Evolutionary conservation across 2,888 invertebrate genomes (phyloP), one percentile per base, ranked within the genome.

Genomic region (Punctoribates punctum): DNA sequence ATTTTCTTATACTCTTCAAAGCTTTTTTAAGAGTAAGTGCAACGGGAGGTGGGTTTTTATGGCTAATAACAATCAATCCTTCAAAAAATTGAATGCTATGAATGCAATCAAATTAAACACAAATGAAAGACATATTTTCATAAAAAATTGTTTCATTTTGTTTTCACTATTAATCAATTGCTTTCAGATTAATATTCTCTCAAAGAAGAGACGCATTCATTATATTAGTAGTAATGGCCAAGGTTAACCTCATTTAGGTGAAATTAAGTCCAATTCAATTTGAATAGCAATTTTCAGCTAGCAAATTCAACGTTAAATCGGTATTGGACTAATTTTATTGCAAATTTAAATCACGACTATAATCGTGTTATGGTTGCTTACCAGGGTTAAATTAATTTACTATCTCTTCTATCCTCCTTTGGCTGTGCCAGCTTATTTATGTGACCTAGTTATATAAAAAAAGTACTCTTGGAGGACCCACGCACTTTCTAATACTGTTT

Each of bases 381-480:
- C 34, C 34, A 34, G 34, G 34, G 34, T 34, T 34, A 34, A 48
- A 48, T 48, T 48, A n/a, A 48, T n/a, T 48, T n/a, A 48, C 15
- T 13, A 48, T 48, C 11, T 48, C 48, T 48, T 48, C 5, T 48
- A 17, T 48, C 13, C n/a, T 48, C 2, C 48, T 48, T 48, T 17
- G n/a, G 48, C 3, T 15, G 11, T 11, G 5, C 34, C 34, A 34
- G 8, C 34, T 15, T 70, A 70, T 70, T 70, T 42, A 42, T 70
- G 62, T 70, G 70, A 70, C 70, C 70, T 17, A 70, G 42, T 70
- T 70, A 42, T 70, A 25, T 23, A 60, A 60, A 70, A 70, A 38
- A 67, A 42, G 11, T 23, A 42, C 42, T 70, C 70, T 42, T 70
- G 23, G 42, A 70, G 42, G 4, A 42, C 70, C 70, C 42, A 70